Evolutionary conservation across 2,797 vertebrate species (phyloP), one percentile per base, ranked within the genome.

Genomic region (Pseudochirops corinnae): DNA sequence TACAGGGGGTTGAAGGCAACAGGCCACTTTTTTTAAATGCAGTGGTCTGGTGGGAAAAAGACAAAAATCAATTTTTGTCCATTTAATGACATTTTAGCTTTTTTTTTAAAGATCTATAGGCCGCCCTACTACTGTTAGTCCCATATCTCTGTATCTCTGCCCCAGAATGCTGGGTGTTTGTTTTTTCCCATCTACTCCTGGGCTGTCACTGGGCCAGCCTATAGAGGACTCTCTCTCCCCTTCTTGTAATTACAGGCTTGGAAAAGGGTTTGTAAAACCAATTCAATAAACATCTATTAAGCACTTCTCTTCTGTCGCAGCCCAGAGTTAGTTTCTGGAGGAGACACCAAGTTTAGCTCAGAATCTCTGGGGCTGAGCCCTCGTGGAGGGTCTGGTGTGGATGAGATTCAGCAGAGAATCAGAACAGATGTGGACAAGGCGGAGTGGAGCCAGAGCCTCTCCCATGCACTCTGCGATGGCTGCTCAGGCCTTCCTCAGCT

Each of bases 231-330:
- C 74, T 82, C 21, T 26, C 67, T 46, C 74, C 74, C 74, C 21
- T 87, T 87, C 74, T 87, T 12, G 9, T 87, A 87, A 87, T 87
- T 87, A 87, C 39, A 50, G 21, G 74, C 74, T 87, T 87, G 21
- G 24, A 87, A 87, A 87, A 82, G 74, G 74, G 39, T 82, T 82
- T 82, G 74, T 82, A 82, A 87, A 87, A 50, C 39, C 74, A 87
- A 87, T 87, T 87, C 74, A 87, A 87, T 87, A 87, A 87, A 50
- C 74, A 87, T 46, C 74, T 50, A 87, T 87, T 87, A 87, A 87
- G 74, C 74, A 87, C 46, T 50, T 87, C 74, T 50, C 74, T 87
- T 87, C 26, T 87, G 39, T 50, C 0, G 24, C 74, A 74, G 33
- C 62, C 62, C 14, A 26, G 74, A 87, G 74, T 87, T 87, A 46